Evolutionary conservation across 2,113 vertebrate species (phyloP).

Genomic region (Probosciger aterrimus): DNA sequence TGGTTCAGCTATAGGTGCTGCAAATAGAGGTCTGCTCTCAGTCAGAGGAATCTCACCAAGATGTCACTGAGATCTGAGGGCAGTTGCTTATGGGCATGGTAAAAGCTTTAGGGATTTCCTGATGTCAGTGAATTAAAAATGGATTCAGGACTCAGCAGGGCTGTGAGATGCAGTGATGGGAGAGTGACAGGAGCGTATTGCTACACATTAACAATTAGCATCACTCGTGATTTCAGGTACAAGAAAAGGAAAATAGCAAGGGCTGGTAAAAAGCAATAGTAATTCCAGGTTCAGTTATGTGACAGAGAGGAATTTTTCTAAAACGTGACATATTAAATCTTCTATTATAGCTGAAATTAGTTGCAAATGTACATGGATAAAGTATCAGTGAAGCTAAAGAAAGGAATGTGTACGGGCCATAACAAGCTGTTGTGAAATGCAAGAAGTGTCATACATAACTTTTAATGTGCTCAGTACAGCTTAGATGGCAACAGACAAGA

Average conservation of each 20-base stretch:
- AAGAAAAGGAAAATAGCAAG: not conserved
- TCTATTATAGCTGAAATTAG: not conserved
- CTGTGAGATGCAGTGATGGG: not conserved
- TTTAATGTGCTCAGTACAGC: not conserved
- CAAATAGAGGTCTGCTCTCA: not conserved
- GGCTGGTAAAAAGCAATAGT: not conserved
- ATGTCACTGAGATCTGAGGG: not conserved
- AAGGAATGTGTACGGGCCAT: not conserved
- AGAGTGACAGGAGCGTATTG: not conserved
- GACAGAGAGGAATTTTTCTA: not conserved
- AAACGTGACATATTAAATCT: not conserved
- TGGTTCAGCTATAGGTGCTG: not conserved
- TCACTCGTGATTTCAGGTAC: not conserved
- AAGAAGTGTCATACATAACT: not conserved
- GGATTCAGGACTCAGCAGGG: not conserved
- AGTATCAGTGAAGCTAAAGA: not conserved
- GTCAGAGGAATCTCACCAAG: not conserved
- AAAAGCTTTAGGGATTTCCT: not conserved
- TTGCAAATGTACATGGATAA: not conserved
- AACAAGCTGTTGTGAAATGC: not conserved
- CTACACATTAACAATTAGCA: conserved; percentile 3
- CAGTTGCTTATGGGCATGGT: not conserved
- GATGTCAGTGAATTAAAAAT: not conserved
- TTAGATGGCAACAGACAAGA: not conserved
- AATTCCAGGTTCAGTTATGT: not conserved